Percentiles rank a stretch among this genome's conserved stretches.
Evolutionary conservation across 2,797 vertebrate species (phyloP).

Genomic region (Emys orbicularis): DNA sequence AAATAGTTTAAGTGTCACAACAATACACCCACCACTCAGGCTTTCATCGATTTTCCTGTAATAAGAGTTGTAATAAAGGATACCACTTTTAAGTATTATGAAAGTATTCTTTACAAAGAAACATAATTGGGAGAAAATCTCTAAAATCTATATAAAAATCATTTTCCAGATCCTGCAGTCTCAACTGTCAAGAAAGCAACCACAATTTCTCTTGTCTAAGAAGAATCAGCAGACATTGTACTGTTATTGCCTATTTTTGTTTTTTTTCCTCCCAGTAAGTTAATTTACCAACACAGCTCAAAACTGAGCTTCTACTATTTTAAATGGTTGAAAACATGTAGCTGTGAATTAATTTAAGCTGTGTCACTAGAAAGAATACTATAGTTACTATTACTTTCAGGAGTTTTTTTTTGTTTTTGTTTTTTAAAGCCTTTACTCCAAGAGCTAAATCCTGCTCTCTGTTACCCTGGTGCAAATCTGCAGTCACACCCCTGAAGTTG

Average conservation of each 20-base stretch:
- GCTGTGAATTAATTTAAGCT: slow-evolving; percentile 29
- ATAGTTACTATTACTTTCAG: not conserved
- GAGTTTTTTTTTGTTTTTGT: not conserved
- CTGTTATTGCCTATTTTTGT: slow-evolving; percentile 43
- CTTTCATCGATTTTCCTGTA: slow-evolving; percentile 71
- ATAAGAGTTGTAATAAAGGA: slow-evolving; percentile 75
- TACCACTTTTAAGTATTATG: slow-evolving; percentile 70
- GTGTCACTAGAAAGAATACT: not conserved
- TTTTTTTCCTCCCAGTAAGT: slow-evolving; percentile 10
- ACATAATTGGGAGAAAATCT: slow-evolving; percentile 65
- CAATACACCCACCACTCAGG: slow-evolving; percentile 80
- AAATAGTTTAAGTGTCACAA: slow-evolving; percentile 84
- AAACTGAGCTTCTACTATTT: slow-evolving; percentile 13
- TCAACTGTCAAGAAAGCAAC: slow-evolving; percentile 68
- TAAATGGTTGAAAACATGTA: not conserved
- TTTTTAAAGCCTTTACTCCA: not conserved
- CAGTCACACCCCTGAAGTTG: not conserved
- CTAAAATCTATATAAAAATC: slow-evolving; percentile 73
- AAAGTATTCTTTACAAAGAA: slow-evolving; percentile 64
- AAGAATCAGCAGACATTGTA: slow-evolving; percentile 20
- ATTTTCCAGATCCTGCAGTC: slow-evolving; percentile 55
- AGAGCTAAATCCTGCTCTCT: slow-evolving; percentile 27
- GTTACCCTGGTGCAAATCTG: slow-evolving; percentile 5
- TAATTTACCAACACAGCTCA: slow-evolving; percentile 63
- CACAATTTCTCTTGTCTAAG: slow-evolving; percentile 31